phyloP scores from a whole-genome alignment of 2,888 invertebrate genomes.

The Cataglyphis rosenhaueri region DNA sequence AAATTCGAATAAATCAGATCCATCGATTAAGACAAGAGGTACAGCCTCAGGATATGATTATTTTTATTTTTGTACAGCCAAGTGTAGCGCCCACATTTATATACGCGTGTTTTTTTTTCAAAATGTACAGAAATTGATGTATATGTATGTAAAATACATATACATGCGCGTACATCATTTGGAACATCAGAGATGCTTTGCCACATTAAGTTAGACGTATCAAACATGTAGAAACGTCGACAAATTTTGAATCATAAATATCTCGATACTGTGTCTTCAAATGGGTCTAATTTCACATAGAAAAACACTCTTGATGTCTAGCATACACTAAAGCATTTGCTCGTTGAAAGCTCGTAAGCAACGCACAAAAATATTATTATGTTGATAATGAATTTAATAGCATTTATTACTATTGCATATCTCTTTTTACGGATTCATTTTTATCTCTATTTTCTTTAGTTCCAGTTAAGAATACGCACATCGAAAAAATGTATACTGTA shows the following conservation, averaged over 20 bases:
- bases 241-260: slow-evolving; percentile 5
- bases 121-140: slow-evolving; percentile 42
- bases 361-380: slow-evolving; percentile 30
- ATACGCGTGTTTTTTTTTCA: slow-evolving; percentile 28
- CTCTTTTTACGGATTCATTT: not conserved
- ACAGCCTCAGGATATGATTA: slow-evolving; percentile 66
- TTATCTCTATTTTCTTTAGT: slow-evolving; percentile 11
- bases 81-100: slow-evolving; percentile 34
- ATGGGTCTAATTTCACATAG: not conserved
- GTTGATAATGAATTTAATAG: slow-evolving; percentile 29
- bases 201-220: not conserved
- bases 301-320: not conserved
- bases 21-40: slow-evolving; percentile 47
- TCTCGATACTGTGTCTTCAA: not conserved
- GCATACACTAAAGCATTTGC: slow-evolving; percentile 43
- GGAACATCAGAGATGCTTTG: not conserved
- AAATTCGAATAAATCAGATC: not conserved
- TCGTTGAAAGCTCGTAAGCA: slow-evolving; percentile 42
- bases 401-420: not conserved
- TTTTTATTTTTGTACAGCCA: slow-evolving; percentile 47
- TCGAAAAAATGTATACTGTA: slow-evolving; percentile 25
- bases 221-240: not conserved
- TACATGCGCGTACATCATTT: slow-evolving; percentile 26
- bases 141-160: slow-evolving; percentile 39
- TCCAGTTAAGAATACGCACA: slow-evolving; percentile 32